A percentile compares a stretch with the other conserved stretches of the same genome.
Evolutionary conservation across 2,888 invertebrate genomes (phyloP).

Genomic region (Linnaemya vulpina): DNA sequence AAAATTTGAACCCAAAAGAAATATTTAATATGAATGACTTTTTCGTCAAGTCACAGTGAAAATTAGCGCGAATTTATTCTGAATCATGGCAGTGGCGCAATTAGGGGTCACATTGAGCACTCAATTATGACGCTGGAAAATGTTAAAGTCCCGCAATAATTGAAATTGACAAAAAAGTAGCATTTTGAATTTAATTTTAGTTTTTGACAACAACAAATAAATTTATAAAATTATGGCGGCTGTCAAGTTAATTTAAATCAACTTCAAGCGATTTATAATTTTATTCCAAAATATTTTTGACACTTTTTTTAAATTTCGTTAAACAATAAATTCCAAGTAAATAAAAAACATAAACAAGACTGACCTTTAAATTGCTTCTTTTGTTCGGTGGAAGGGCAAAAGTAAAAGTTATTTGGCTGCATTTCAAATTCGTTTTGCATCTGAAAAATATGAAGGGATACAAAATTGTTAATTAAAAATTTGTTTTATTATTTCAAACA

Average conservation of each 20-base stretch:
- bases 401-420: constrained; percentile 41
- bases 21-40: constrained; percentile 16
- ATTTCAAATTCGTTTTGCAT: neutral
- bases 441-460: neutral
- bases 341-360: neutral
- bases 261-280: neutral
- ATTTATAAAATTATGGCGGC: neutral
- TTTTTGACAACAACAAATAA: neutral
- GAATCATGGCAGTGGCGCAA: constrained; percentile 43
- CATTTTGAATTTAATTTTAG: neutral
- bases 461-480: neutral
- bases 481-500: too few species aligned
- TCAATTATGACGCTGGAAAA: constrained; percentile 17
- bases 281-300: neutral
- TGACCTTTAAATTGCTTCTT: constrained; percentile 10
- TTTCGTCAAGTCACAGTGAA: constrained; percentile 46
- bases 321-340: neutral
- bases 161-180: neutral
- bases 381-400: constrained; percentile 55
- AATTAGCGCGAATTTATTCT: constrained; percentile 49
- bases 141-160: neutral
- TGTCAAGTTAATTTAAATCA: neutral
- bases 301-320: neutral
- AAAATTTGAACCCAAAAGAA: constrained; percentile 1
- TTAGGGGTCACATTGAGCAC: constrained; percentile 26